Evolutionary conservation across 2,888 invertebrate species (phyloP), one percentile per base, ranked within the genome.

Genomic region (Agriopis marginaria): DNA sequence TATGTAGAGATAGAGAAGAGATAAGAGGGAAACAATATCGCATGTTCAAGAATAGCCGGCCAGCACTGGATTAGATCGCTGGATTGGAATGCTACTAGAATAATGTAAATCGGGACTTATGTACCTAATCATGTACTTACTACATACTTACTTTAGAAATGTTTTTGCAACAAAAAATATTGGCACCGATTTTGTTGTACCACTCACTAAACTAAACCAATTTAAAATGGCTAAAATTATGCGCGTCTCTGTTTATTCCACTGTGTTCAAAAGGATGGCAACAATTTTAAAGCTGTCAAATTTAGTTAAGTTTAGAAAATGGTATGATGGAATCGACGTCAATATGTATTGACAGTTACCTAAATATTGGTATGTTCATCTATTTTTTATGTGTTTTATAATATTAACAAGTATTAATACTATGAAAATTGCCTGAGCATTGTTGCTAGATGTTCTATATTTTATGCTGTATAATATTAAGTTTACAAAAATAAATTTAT

Each of bases 401-500:
- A 55, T 40, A 55, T 55, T 58, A 68, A 64, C 59, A 60, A 54
- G 42, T 60, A 65, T 63, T 66, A 66, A 45, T 50, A 65, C 12
- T 61, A 67, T 67, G 70, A 45, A 66, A 66, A 70, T 70, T 70
- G 70, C 70, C 70, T 45, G 17, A 63, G 54, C 54, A 63, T 54
- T 70, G 70, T 70, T 70, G 66, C 63, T 70, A 66, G 54, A 54
- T 67, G 58, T 72, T 72, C 58, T 53, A 72, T 74, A 71, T 69
- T 70, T 72, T 73, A 72, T 50, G 67, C 69, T 71, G 51, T 73
- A 62, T 54, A 53, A 61, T 66, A 59, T 64, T 67, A 63, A 72
- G 64, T 69, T 71, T 70, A 71, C 63, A 68, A 68, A 23, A 71
- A 71, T 71, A 74, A 77, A 77, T 74, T 66, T 72, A 76, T 71